Percentiles rank a stretch among this genome's conserved stretches.
phyloP scores from a whole-genome alignment of 53 echinoderm and acorn worm species.

The Hippasteria phrygiana region DNA sequence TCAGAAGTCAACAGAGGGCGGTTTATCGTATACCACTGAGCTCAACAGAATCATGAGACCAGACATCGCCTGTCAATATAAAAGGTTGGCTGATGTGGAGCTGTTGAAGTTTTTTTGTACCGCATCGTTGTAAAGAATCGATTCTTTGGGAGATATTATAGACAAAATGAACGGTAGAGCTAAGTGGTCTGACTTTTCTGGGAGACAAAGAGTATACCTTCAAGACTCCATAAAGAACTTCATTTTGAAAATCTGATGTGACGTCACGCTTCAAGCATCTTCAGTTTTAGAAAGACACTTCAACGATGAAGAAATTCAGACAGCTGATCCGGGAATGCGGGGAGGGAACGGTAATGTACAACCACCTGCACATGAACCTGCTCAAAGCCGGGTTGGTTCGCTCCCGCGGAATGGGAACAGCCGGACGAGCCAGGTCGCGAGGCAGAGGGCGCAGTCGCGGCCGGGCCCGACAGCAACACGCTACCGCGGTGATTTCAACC shows the following conservation, averaged over 20 bases:
- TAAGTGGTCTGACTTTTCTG: not conserved
- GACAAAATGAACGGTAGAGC: not conserved
- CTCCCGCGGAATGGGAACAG: slow-evolving; percentile 46
- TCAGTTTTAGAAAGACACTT: too few relatives aligned
- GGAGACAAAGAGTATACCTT: not conserved
- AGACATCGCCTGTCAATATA: too few relatives aligned
- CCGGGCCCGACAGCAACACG: slow-evolving; percentile 21
- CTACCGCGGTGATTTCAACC: not conserved
- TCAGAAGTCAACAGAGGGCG: too few relatives aligned
- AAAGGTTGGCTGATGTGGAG: not conserved
- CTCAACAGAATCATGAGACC: too few relatives aligned
- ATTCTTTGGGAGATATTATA: not conserved
- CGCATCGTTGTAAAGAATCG: not conserved
- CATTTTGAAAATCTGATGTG: not conserved
- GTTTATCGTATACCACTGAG: too few relatives aligned
- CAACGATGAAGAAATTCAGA: slow-evolving; percentile 64
- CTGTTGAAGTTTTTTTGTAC: not conserved
- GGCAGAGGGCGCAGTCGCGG: slow-evolving; percentile 52
- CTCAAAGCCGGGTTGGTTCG: slow-evolving; percentile 69
- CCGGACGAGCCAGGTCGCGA: slow-evolving; percentile 12
- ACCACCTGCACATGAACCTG: slow-evolving; percentile 70
- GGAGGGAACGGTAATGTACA: slow-evolving; percentile 72
- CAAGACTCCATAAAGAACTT: not conserved
- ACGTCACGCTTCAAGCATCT: not conserved
- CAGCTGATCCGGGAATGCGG: slow-evolving; percentile 70